phyloP scores from a whole-genome alignment of 1,140 invertebrate species.

The Panulirus ornatus region DNA sequence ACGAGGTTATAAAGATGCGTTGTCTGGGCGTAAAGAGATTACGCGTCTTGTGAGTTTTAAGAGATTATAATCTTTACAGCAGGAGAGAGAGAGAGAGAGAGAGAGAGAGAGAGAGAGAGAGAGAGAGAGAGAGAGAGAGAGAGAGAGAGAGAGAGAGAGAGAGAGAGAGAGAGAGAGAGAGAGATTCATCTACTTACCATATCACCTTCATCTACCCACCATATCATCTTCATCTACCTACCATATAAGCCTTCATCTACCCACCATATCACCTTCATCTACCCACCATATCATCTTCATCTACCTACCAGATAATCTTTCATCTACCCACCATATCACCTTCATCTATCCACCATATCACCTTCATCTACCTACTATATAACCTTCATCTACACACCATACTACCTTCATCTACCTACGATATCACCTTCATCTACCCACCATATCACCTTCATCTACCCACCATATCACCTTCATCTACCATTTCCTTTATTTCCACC shows the following conservation, averaged over 20 bases:
- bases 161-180: constrained; percentile 4
- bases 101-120: no score
- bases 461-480: neutral
- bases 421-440: neutral
- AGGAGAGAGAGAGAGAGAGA: no score
- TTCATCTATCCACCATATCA: neutral
- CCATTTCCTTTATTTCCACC: neutral
- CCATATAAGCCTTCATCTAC: no score
- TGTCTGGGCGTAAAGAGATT: no score
- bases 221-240: no score
- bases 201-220: neutral
- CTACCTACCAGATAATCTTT: neutral
- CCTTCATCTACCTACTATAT: neutral
- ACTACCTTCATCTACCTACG: neutral
- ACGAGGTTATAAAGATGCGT: no score
- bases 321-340: neutral
- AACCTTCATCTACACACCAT: neutral
- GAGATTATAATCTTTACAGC: no score
- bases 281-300: neutral
- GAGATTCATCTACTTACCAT: neutral
- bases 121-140: no score
- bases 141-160: constrained; percentile 1
- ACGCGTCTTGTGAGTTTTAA: no score
- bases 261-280: neutral
- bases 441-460: neutral